Base-by-base conservation (phyloP, 2,888 invertebrate species). In the Lepas anatifera region DNA sequence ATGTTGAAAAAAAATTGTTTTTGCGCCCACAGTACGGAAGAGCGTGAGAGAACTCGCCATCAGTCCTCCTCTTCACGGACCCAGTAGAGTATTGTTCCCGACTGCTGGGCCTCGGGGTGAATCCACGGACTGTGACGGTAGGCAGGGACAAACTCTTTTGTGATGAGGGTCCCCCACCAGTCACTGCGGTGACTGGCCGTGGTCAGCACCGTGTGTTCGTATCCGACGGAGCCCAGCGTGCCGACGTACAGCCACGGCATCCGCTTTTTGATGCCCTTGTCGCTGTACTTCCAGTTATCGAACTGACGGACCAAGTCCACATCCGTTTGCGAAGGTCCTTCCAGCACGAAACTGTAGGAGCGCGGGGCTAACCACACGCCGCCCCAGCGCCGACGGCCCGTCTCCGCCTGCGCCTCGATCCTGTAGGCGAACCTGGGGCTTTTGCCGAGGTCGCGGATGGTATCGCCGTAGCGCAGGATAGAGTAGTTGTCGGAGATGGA, bases 361-460 rank as follows among this genome's bases (percentile, higher is more conserved):
- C 63, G 32, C 35, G 63, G 63, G 18, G 63, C 63, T 3, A 32
- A 22, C 63, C 63, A 63, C 11, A 63, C 22, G n/a, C 63, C 63
- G 63, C 63, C 63, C 63, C 63, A 63, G 32, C 35, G 63, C 32
- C 18, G 63, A 27, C 63, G 63, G 18, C 63, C 63, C 32, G 13
- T 32, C 32, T 32, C 32, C 22, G 35, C 63, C 16, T 63, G 32
- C 35, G 63, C 18, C 35, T 63, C 63, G 63, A 63, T 32, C 35
- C 63, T 16, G 63, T 63, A 63, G 22, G 32, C 32, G 35, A 63
- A 63, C 32, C 16, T 35, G 63, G 16, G 16, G 35, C 35, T 35
- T 4, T 10, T 35, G 63, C 35, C 63, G 10, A 50, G 50, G 50
- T n/a, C n/a, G n/a, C n/a, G n/a, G n/a, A n/a, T n/a, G n/a, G n/a